Evolutionary conservation across 2,113 vertebrate genomes (phyloP).

Genomic region (Pampusana beccarii): DNA sequence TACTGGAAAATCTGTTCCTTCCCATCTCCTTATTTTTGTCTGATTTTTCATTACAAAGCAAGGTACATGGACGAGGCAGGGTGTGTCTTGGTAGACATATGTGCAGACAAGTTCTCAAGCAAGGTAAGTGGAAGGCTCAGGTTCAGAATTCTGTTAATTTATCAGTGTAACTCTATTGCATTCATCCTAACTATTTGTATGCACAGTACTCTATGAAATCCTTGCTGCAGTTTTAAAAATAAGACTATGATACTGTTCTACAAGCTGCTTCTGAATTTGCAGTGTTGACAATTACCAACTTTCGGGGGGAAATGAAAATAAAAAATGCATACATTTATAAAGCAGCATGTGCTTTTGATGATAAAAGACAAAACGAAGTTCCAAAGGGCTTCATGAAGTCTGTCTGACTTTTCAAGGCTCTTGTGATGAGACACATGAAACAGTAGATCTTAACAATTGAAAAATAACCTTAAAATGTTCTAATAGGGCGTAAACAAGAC

Average conservation of each 20-base stretch:
- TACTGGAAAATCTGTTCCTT: not conserved
- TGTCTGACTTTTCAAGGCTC: slow-evolving; percentile 5
- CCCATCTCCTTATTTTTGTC: not conserved
- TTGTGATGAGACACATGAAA: slow-evolving; percentile 23
- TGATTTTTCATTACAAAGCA: not conserved
- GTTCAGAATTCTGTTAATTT: not conserved
- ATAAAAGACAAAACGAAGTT: not conserved
- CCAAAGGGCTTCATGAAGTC: not conserved
- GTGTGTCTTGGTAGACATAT: not conserved
- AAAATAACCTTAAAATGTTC: slow-evolving; percentile 42
- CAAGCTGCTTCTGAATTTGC: not conserved
- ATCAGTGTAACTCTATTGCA: not conserved
- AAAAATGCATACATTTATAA: not conserved
- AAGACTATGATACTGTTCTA: not conserved
- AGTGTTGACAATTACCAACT: not conserved
- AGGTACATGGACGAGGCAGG: not conserved
- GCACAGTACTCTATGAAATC: not conserved
- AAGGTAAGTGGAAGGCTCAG: not conserved
- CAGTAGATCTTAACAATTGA: not conserved
- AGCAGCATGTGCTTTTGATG: slow-evolving; percentile 29
- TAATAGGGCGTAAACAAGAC: not conserved
- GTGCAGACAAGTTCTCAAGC: not conserved
- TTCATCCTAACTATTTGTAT: not conserved
- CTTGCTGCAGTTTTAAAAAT: not conserved
- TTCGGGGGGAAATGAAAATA: not conserved